Base-by-base conservation (phyloP, 2,797 vertebrate genomes). In the Amphiprion clarkii region DNA sequence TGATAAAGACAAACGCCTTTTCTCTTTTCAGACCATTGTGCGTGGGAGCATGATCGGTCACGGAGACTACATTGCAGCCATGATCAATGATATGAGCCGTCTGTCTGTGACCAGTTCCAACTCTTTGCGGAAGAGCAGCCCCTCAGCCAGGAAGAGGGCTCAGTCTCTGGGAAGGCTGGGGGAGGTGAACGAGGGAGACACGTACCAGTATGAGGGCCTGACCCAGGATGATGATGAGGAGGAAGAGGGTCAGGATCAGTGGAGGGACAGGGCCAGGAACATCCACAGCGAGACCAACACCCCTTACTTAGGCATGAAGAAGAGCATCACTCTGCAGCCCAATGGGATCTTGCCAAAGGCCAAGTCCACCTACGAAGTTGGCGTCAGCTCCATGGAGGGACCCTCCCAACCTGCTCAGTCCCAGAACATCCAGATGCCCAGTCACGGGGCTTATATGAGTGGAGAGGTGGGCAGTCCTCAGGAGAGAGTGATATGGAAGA, bases 71-170 rank as follows among this genome's bases (percentile, higher is more conserved):
- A 99, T 99, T 88, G 94, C 96, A 0, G 98, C 97, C 83, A 93
- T 99, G 92, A 96, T 99, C 90, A 96, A 94, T 0, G 98, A 99
- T 71, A 97, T 99, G 95, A 98, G 95, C 94, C 97, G 97, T 42
- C 94, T 99, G 75, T 99, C 98, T 0, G 97, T 97, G 90, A 99
- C 96, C 93, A 99, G 98, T 66, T 99, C 98, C 1, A 99, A 99
- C 88, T 99, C 98, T n/a, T 83, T 99, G 74, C 92, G 95, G 80
- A 96, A 97, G 65, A 96, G 95, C 81, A 99, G 98, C 87, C 98
- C 98, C 25, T 97, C 95, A 10, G 88, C 95, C 51, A 95, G 97
- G 78, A 96, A 97, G 84, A 95, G 98, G 87, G 97, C 98, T 1
- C 97, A 97, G 88, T 99, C 97, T 10, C 92, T 99, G 9, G 97